Evolutionary conservation across 2,888 invertebrate genomes (phyloP).

Genomic region (Agrotis ipsilon): DNA sequence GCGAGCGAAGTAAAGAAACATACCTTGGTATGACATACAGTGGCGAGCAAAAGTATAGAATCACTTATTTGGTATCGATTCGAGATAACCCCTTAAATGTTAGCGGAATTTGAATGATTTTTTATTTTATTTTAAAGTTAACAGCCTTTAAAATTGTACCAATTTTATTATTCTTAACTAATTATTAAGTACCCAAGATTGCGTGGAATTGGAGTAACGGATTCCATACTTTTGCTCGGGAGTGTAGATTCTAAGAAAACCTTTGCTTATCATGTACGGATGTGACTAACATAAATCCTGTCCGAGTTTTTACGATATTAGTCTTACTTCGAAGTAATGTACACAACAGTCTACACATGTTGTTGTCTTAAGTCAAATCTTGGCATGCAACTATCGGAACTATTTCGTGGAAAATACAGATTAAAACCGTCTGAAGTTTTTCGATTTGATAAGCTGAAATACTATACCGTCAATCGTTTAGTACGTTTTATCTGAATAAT

Average conservation of each 20-base stretch:
- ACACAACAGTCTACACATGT: constrained; percentile 37
- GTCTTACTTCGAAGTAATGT: constrained; percentile 48
- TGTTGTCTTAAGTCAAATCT: constrained; percentile 35
- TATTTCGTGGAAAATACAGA: constrained; percentile 25
- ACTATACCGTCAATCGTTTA: constrained; percentile 25
- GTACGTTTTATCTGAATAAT: constrained; percentile 30
- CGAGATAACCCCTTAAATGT: too few species aligned
- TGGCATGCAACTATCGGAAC: constrained; percentile 16
- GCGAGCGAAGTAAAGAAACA: constrained; percentile 60
- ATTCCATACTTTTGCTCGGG: too few species aligned
- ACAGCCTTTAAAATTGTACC: too few species aligned
- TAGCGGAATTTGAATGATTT: too few species aligned
- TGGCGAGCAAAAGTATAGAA: too few species aligned
- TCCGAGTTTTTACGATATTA: constrained; percentile 68
- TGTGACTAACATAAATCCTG: constrained; percentile 76
- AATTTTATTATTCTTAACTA: too few species aligned
- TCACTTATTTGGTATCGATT: too few species aligned
- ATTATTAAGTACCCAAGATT: too few species aligned
- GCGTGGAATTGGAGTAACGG: too few species aligned
- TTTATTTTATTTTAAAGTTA: too few species aligned
- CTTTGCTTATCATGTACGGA: constrained; percentile 74
- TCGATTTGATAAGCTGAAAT: constrained; percentile 24
- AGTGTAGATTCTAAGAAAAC: constrained; percentile 73
- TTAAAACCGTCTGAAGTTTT: constrained; percentile 11
- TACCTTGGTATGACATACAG: constrained; percentile 60